Evolutionary conservation across 2,888 invertebrate species (phyloP).

Genomic region (Limnephilus lunatus): DNA sequence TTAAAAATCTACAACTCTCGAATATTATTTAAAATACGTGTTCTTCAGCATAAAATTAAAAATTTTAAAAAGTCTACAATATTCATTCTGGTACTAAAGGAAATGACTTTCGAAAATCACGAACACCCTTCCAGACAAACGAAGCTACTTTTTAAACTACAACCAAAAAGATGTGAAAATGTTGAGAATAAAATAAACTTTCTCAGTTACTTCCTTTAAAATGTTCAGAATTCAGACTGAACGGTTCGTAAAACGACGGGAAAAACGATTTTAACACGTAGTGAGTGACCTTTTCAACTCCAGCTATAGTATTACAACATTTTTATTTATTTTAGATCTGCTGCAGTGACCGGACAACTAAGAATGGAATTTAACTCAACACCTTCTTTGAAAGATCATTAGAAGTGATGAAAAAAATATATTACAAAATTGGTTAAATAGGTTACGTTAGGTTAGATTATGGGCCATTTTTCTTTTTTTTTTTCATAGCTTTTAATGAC

Average conservation of each 20-base stretch:
- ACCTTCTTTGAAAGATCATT: no score
- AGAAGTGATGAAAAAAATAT: no score
- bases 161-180: neutral
- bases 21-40: no score
- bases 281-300: neutral
- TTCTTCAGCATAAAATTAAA: neutral
- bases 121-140: neutral
- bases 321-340: neutral
- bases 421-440: no score
- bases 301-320: neutral
- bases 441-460: no score
- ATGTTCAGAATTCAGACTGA: neutral
- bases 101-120: neutral
- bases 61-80: no score
- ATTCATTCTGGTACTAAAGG: neutral
- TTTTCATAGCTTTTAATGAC: no score
- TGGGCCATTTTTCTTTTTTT: no score
- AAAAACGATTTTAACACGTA: neutral
- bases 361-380: no score
- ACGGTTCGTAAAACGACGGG: neutral
- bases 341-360: no score
- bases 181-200: neutral
- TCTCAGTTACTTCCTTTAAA: neutral
- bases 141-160: neutral
- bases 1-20: no score